Evolutionary conservation across 1,140 invertebrate species (phyloP).

Genomic region (Helicoverpa zea): DNA sequence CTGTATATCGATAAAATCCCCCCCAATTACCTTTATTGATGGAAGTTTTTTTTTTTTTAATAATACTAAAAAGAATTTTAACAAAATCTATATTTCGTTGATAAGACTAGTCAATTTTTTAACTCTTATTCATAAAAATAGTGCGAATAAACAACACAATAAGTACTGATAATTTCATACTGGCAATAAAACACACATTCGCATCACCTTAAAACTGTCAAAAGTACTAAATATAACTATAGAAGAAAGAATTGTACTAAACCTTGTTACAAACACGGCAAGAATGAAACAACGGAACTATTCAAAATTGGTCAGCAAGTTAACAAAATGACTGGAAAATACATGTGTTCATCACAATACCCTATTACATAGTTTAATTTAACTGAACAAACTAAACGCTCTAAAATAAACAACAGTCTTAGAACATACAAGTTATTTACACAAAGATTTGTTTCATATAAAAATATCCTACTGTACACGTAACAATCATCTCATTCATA

Average conservation of each 20-base stretch:
- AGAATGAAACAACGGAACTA: constrained; percentile 51
- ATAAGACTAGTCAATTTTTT: constrained; percentile 54
- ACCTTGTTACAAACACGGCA: constrained; percentile 57
- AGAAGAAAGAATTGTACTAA: constrained; percentile 22
- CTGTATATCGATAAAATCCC: constrained; percentile 17
- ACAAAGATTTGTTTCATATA: constrained; percentile 80
- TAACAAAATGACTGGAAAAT: constrained; percentile 82
- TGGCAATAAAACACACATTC: constrained; percentile 3
- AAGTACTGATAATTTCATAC: constrained; percentile 30
- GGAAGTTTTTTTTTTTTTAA: constrained; percentile 36
- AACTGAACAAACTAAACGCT: constrained; percentile 85
- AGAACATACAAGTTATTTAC: constrained; percentile 85
- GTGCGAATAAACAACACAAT: constrained; percentile 37
- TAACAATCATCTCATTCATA: constrained; percentile 78
- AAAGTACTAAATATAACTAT: neutral
- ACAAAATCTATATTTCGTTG: constrained; percentile 54
- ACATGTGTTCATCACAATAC: constrained; percentile 75
- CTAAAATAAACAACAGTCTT: constrained; percentile 86
- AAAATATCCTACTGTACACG: constrained; percentile 85
- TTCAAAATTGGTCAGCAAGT: constrained; percentile 47
- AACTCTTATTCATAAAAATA: constrained; percentile 2
- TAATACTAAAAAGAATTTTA: constrained; percentile 34
- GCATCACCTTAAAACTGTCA: neutral
- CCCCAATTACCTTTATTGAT: neutral
- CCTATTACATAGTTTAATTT: constrained; percentile 70